Evolutionary conservation across 1,140 invertebrate species (phyloP).

Genomic region (Apis laboriosa): DNA sequence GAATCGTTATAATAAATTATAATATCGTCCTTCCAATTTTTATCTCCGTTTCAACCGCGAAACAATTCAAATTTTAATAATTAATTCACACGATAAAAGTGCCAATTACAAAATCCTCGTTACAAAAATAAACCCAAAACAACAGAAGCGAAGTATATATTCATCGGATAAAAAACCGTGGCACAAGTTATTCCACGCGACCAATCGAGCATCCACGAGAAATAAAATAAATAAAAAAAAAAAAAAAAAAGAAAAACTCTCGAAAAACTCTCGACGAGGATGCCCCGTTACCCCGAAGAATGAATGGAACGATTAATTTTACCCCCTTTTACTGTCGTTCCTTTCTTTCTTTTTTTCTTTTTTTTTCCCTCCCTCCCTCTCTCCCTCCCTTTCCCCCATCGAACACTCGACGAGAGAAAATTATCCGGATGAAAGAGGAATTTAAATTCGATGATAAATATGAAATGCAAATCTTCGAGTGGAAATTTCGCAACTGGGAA

Average conservation of each 20-base stretch:
- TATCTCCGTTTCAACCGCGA: no score
- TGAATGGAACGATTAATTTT: background rate
- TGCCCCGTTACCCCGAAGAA: background rate
- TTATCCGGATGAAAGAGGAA: constrained; percentile 6
- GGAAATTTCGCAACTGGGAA: constrained; percentile 17
- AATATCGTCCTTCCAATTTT: no score
- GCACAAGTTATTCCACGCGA: background rate
- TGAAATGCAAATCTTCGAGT: constrained; percentile 29
- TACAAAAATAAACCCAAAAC: no score
- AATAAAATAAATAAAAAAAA: no score
- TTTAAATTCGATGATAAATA: constrained; percentile 22
- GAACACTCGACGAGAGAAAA: background rate
- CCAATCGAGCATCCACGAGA: background rate
- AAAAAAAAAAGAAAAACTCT: background rate
- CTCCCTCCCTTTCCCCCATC: no score
- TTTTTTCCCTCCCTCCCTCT: no score
- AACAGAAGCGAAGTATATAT: no score
- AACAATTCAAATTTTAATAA: no score
- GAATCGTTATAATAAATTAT: no score
- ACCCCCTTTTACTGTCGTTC: background rate
- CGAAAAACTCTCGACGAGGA: background rate
- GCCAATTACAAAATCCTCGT: no score
- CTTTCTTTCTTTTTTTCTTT: background rate
- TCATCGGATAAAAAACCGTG: background rate
- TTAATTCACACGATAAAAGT: no score